A percentile compares a stretch with the other conserved stretches of the same genome.
These are phyloP conservation scores for Ophion ellenae DNA, from an alignment of 2,888 invertebrate genomes.

Conservation along the genomic window DNA sequence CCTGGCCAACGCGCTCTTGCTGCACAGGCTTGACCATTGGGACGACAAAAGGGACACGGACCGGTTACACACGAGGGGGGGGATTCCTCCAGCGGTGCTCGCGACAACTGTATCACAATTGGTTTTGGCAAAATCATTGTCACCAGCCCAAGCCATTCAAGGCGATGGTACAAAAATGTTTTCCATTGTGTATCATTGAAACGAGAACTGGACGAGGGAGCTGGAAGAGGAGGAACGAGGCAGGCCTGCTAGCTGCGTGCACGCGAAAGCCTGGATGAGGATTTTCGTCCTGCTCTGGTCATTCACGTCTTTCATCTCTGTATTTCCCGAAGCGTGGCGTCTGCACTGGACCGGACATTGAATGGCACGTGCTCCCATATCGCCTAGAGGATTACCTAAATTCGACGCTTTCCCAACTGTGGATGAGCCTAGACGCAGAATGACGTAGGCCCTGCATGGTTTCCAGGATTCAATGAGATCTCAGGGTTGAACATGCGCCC, in stretches of 20 bases:
- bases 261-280: conserved; percentile 15
- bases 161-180: conserved; percentile 72
- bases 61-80: conserved; percentile 73
- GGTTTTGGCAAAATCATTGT: conserved; percentile 68
- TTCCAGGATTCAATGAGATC: background rate
- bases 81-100: conserved; percentile 61
- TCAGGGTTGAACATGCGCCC: background rate
- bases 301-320: conserved; percentile 44
- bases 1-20: conserved; percentile 18
- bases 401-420: conserved; percentile 54
- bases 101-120: conserved; percentile 78
- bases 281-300: conserved; percentile 43
- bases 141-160: conserved; percentile 70
- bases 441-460: background rate
- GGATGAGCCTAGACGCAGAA: background rate
- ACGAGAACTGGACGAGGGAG: conserved; percentile 20
- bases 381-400: conserved; percentile 74
- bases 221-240: conserved; percentile 12
- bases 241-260: conserved; percentile 29
- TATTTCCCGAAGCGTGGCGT: conserved; percentile 28
- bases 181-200: conserved; percentile 67
- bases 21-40: conserved; percentile 60
- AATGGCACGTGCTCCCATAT: conserved; percentile 77
- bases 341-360: conserved; percentile 11
- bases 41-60: conserved; percentile 66